Evolutionary conservation across 2,113 vertebrate species (phyloP).

Genomic region (Morone chrysops): DNA sequence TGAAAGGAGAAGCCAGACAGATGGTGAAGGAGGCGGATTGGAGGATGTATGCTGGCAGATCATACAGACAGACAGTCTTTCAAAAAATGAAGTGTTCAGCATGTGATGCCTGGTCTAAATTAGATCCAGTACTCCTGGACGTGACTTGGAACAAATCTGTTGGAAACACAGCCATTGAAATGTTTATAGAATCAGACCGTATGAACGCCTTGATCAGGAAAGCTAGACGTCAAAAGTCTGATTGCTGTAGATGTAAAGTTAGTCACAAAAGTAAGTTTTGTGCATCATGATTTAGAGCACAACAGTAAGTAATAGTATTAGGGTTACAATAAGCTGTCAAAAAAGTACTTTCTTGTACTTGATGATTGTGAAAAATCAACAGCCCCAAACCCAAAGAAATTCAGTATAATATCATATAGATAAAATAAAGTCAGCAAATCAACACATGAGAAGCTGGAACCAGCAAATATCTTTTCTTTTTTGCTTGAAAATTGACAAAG

Average conservation of each 20-base stretch:
- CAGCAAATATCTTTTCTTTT: too few species aligned
- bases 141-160: conserved; percentile 15
- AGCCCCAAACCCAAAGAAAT: too few species aligned
- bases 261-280: background rate
- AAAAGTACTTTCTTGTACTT: too few species aligned
- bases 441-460: too few species aligned
- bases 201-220: background rate
- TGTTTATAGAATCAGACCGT: background rate
- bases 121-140: conserved; percentile 12
- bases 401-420: too few species aligned
- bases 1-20: conserved; percentile 62
- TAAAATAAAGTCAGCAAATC: too few species aligned
- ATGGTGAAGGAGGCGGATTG: conserved; percentile 62
- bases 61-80: conserved; percentile 43
- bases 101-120: conserved; percentile 16
- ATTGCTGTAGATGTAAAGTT: background rate
- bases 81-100: conserved; percentile 35
- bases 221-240: background rate
- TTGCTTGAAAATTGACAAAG: too few species aligned
- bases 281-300: background rate
- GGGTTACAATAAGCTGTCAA: too few species aligned
- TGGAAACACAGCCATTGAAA: background rate
- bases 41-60: conserved; percentile 58
- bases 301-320: too few species aligned
- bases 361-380: too few species aligned